These are phyloP conservation scores for Trachelus iudaicus DNA, from an alignment of 2,888 invertebrate species.

Conservation along the genomic window DNA sequence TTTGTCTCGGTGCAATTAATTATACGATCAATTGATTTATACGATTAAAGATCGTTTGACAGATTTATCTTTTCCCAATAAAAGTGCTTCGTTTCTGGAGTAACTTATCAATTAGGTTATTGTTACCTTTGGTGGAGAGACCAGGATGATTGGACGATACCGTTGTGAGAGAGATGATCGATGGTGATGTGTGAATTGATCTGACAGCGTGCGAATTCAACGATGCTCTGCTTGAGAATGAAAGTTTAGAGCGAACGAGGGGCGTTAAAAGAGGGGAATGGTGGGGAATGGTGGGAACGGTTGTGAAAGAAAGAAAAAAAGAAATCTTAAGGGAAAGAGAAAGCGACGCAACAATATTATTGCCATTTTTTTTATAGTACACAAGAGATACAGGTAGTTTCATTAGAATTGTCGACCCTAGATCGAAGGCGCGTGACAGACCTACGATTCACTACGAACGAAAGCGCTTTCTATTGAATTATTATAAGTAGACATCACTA, in stretches of 20 bases:
- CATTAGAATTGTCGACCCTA: conserved; percentile 26
- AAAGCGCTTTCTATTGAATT: conserved; percentile 5
- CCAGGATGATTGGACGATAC: not conserved
- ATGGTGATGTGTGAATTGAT: not conserved
- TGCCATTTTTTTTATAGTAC: conserved; percentile 24
- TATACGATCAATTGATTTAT: not conserved
- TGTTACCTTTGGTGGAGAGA: not conserved
- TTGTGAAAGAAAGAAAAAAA: not conserved
- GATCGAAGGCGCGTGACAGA: conserved; percentile 23
- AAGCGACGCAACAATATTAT: conserved; percentile 20
- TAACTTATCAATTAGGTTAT: not conserved
- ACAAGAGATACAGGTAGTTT: conserved; percentile 20
- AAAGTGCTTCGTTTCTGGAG: not conserved
- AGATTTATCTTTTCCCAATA: not conserved
- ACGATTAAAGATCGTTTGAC: not conserved
- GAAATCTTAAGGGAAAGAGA: not conserved
- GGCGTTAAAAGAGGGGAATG: not conserved
- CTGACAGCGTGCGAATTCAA: not conserved
- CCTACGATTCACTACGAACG: not conserved
- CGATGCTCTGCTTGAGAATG: not conserved
- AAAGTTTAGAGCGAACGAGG: not conserved
- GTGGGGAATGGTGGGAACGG: not conserved
- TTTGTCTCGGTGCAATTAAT: not conserved
- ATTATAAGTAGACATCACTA: conserved; percentile 2
- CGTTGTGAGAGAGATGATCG: not conserved